Base-by-base conservation (phyloP, 2,113 vertebrate genomes). In the Micronycteris hirsuta region DNA sequence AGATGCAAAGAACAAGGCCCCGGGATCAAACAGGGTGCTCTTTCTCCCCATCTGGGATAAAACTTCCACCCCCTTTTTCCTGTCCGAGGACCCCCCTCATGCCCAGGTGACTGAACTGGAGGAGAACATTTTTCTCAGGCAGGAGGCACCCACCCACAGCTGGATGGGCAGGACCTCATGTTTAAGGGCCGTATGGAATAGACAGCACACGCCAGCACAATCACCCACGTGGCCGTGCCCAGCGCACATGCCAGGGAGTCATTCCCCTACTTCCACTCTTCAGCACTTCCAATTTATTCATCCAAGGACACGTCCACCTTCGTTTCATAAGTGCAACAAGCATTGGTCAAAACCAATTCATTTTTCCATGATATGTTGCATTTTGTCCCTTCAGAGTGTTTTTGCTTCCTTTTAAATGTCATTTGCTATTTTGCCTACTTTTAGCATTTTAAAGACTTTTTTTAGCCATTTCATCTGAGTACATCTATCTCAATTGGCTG, bases 381-480 rank as follows among this genome's bases (percentile, higher is more conserved):
- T 80, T 84, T 74, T 26, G 58, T 54, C 8, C 43, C 67, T 85
- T 85, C 47, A 22, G 31, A 56, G 78, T 20, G 31, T 19, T 38
- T 88, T n/a, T 67, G 45, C 52, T 95, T 91, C 83, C 47, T 89
- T 91, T 92, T 91, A 93, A 91, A 89, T 54, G 38, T 33, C n/a
- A 1, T 86, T 89, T 82, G 73, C 74, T 86, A 49, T 89, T 95
- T 92, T 93, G 94, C 68, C 80, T 61, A 24, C 74, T 73, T 93
- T 82, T 68, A 86, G 49, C 71, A 61, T 63, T 86, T 94, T 83
- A 68, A 77, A 96, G 71, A 45, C 33, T 36, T 36, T 45, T 77
- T 54, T 71, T 24, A 85, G 52, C 17, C 67, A 41, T 93, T 84
- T 73, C 52, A 65, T 77, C 91, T 22, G 7, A 47, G 63, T 28